Evolutionary conservation across 2,888 invertebrate species (phyloP).

Genomic region (Neoascia interrupta): DNA sequence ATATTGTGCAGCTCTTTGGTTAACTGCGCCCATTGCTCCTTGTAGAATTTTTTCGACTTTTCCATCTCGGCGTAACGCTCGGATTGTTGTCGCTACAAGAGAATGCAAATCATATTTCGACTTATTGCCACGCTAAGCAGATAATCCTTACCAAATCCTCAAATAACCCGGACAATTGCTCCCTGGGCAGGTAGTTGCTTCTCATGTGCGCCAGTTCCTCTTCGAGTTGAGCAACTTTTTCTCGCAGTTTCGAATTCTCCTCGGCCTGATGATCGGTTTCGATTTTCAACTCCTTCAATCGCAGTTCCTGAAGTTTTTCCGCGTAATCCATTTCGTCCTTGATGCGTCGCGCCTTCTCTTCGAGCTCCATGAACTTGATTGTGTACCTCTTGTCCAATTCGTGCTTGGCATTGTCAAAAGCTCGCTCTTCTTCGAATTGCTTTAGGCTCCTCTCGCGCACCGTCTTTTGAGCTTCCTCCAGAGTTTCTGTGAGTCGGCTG

Average conservation of each 20-base stretch:
- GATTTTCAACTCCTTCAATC: slow-evolving; percentile 80
- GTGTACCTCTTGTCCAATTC: slow-evolving; percentile 83
- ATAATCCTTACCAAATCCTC: slow-evolving; percentile 83
- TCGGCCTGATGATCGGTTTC: slow-evolving; percentile 79
- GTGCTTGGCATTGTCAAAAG: slow-evolving; percentile 82
- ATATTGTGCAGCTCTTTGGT: slow-evolving; percentile 85
- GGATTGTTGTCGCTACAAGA: slow-evolving; percentile 71
- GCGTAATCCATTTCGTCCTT: slow-evolving; percentile 82
- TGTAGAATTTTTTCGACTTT: slow-evolving; percentile 87
- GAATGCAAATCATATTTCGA: neutral
- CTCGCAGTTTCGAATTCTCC: slow-evolving; percentile 76
- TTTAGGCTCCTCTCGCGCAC: slow-evolving; percentile 44
- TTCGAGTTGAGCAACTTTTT: slow-evolving; percentile 73
- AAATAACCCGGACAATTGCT: slow-evolving; percentile 84
- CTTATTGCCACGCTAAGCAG: neutral
- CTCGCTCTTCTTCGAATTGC: slow-evolving; percentile 58
- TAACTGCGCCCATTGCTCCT: slow-evolving; percentile 87
- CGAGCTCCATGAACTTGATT: slow-evolving; percentile 82
- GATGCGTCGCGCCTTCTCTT: slow-evolving; percentile 82
- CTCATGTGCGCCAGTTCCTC: slow-evolving; percentile 78
- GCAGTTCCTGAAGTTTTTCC: slow-evolving; percentile 80
- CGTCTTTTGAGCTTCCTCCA: slow-evolving; percentile 77
- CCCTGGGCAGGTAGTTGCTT: slow-evolving; percentile 83
- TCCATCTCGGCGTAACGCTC: slow-evolving; percentile 84
- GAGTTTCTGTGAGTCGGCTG: slow-evolving; percentile 82